Percentiles rank a stretch among this genome's conserved stretches.
phyloP scores from a whole-genome alignment of 2,888 invertebrate genomes.

The Torymus texanus region DNA sequence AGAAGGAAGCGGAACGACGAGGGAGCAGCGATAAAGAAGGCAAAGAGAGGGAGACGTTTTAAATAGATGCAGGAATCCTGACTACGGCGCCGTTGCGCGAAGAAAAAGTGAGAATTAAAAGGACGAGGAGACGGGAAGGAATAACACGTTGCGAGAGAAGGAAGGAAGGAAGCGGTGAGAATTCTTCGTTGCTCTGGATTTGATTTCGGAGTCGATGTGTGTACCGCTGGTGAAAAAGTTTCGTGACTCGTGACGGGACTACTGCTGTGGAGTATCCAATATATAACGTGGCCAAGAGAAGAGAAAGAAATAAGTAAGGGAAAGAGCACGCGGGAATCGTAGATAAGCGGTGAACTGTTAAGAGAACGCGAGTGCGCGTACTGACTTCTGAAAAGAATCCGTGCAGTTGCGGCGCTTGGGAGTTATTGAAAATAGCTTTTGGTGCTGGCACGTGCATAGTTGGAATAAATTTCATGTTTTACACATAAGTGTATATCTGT shows the following conservation, averaged over 20 bases:
- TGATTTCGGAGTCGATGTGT: too few species aligned
- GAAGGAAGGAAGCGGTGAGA: not conserved
- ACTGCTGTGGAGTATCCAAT: not conserved
- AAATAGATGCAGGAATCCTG: slow-evolving; percentile 29
- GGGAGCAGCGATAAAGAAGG: too few species aligned
- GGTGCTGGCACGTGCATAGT: too few species aligned
- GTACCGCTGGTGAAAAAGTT: slow-evolving; percentile 1
- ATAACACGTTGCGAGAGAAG: not conserved
- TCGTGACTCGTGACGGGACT: not conserved
- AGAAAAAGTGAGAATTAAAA: too few species aligned
- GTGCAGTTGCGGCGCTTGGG: too few species aligned
- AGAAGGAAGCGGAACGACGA: too few species aligned
- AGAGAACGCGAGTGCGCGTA: not conserved
- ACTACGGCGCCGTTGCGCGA: too few species aligned
- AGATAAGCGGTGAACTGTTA: not conserved
- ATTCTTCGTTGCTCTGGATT: too few species aligned
- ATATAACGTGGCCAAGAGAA: not conserved
- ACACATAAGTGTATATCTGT: too few species aligned
- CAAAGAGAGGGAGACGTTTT: not conserved
- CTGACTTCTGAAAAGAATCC: too few species aligned
- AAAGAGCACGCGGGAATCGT: not conserved
- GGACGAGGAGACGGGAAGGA: not conserved
- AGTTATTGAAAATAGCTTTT: too few species aligned
- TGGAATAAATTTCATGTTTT: too few species aligned
- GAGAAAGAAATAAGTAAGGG: not conserved